Percentiles rank a stretch among this genome's conserved stretches.
Conservation (phyloP, 2,113 vertebrate species). For the Ptilonorhynchus violaceus region DNA sequence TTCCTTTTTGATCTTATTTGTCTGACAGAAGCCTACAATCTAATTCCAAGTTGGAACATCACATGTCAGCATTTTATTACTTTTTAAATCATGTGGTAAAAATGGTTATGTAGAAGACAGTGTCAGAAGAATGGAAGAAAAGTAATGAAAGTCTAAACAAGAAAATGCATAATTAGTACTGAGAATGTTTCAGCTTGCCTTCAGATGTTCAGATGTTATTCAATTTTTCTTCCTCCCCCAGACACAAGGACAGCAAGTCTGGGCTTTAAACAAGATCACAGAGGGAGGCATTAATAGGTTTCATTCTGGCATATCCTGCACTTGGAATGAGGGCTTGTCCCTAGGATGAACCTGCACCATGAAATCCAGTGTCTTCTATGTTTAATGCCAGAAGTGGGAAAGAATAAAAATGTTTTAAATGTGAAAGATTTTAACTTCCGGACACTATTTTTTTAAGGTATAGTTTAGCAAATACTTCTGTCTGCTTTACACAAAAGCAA, state of each 20-base stretch:
- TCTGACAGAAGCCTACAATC: neutral
- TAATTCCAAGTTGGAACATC: neutral
- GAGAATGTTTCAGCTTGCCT: neutral
- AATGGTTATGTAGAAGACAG: neutral
- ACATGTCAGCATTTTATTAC: neutral
- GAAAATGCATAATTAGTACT: neutral
- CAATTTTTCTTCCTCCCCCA: neutral
- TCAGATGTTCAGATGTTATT: neutral
- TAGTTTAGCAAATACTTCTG: neutral
- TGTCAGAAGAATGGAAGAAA: neutral
- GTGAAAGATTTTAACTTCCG: neutral
- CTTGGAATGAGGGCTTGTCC: neutral
- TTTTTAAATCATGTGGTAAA: neutral
- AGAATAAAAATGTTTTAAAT: neutral
- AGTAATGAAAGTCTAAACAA: neutral
- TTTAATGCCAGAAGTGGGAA: neutral
- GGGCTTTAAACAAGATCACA: neutral
- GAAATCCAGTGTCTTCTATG: neutral
- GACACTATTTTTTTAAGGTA: neutral
- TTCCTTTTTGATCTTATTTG: neutral
- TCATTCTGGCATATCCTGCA: rapidly evolving
- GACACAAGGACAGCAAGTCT: neutral
- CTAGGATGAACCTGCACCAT: neutral
- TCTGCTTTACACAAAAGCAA: neutral
- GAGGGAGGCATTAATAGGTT: neutral